Percentiles rank a stretch among this genome's conserved stretches.
Evolutionary conservation across 2,797 vertebrate species (phyloP).

Genomic region (Eurystomus glaucurus): DNA sequence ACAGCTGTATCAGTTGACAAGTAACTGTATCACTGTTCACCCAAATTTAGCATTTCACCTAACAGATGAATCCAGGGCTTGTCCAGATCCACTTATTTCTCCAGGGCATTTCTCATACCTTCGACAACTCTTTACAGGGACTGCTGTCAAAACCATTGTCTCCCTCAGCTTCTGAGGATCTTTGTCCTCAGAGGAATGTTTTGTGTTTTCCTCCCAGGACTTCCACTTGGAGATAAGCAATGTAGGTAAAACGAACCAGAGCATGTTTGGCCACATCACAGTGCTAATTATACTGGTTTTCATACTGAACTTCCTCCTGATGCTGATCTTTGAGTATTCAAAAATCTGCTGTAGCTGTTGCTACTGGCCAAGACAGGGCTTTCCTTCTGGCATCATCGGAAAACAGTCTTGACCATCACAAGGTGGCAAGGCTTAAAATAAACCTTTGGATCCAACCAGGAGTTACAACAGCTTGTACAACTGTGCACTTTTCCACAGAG

Average conservation of each 20-base stretch:
- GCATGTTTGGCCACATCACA: not conserved
- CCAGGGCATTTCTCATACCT: not conserved
- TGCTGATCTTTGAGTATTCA: not conserved
- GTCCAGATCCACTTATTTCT: not conserved
- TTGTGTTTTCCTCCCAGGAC: not conserved
- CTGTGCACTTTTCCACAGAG: not conserved
- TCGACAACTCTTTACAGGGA: not conserved
- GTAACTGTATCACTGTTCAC: not conserved
- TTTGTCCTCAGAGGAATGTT: not conserved
- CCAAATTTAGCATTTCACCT: not conserved
- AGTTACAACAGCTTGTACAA: not conserved
- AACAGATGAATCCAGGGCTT: not conserved
- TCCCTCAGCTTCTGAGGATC: not conserved
- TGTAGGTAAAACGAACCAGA: not conserved
- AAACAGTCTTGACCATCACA: not conserved
- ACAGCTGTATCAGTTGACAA: not conserved
- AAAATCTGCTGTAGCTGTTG: not conserved
- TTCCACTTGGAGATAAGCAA: not conserved
- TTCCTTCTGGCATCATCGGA: not conserved
- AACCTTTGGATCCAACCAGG: not conserved
- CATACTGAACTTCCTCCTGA: not conserved
- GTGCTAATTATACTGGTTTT: not conserved
- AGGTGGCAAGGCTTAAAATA: constrained; percentile 3
- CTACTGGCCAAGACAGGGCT: not conserved
- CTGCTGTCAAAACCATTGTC: not conserved